Evolutionary conservation across 1,140 invertebrate species (phyloP).

Genomic region (Steinernema khuongi): DNA sequence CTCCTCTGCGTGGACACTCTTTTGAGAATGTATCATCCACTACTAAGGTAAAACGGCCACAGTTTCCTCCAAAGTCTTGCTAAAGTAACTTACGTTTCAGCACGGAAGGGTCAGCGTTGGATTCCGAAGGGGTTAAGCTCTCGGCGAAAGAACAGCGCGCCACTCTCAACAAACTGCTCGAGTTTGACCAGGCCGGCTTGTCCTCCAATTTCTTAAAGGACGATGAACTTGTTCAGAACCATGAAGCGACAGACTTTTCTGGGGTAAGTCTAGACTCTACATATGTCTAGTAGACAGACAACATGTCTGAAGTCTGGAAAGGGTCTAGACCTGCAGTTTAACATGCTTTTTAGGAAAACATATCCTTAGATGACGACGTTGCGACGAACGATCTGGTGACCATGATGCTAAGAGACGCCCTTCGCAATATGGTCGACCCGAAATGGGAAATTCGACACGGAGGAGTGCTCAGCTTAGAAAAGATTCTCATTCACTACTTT

Average conservation of each 20-base stretch:
- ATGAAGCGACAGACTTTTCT: background rate
- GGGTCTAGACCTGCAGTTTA: too few species aligned
- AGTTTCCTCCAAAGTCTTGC: too few species aligned
- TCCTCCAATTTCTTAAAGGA: background rate
- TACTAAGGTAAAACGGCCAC: too few species aligned
- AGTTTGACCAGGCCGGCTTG: background rate
- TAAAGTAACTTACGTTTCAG: too few species aligned
- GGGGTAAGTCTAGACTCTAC: background rate
- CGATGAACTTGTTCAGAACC: background rate
- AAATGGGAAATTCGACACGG: constrained; percentile 1
- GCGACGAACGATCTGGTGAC: background rate
- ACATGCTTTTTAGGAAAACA: background rate
- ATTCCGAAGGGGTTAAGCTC: background rate
- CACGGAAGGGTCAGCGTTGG: background rate
- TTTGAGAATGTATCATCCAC: background rate
- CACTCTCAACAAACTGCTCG: background rate
- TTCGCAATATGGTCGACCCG: background rate
- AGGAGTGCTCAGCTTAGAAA: background rate
- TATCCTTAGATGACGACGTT: background rate
- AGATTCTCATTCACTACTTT: constrained; percentile 9
- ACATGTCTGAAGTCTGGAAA: too few species aligned
- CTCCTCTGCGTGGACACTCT: background rate
- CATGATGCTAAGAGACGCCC: background rate
- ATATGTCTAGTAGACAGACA: too few species aligned
- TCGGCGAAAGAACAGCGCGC: background rate